phyloP scores from a whole-genome alignment of 2,888 invertebrate species.

The Petrolisthes cinctipes region DNA sequence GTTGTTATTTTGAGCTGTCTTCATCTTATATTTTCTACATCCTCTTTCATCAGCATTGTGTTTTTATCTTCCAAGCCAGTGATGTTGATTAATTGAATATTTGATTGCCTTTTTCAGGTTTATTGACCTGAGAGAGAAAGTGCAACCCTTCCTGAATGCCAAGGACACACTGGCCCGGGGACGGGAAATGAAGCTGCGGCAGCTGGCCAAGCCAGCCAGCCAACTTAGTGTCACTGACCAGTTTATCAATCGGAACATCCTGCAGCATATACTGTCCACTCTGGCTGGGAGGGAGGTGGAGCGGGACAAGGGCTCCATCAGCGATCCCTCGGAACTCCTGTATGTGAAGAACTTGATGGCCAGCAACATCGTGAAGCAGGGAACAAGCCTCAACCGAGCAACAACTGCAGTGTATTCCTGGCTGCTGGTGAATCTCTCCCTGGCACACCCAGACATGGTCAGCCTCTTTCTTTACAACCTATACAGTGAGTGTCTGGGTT shows the following conservation, averaged over 20 bases:
- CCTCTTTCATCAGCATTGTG: too few species aligned
- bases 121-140: constrained; percentile 22
- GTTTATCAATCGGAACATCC: constrained; percentile 19
- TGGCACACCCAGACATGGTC: constrained; percentile 29
- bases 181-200: constrained; percentile 11
- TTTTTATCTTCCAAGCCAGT: too few species aligned
- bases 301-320: background rate
- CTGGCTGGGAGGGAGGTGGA: constrained; percentile 21
- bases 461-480: constrained; percentile 34
- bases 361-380: constrained; percentile 22
- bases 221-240: constrained; percentile 26
- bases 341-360: constrained; percentile 20
- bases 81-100: background rate
- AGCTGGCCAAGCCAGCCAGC: background rate
- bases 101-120: constrained; percentile 18
- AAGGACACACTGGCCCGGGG: background rate
- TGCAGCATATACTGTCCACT: constrained; percentile 18
- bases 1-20: too few species aligned
- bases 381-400: constrained; percentile 18
- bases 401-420: constrained; percentile 28
- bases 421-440: constrained; percentile 19
- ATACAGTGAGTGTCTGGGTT: constrained; percentile 25
- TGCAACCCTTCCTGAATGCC: constrained; percentile 9
- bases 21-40: too few species aligned
- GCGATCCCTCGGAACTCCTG: constrained; percentile 4